These are phyloP conservation scores for Etheostoma cragini DNA, from an alignment of 2,113 vertebrate species.

Conservation along the genomic window DNA sequence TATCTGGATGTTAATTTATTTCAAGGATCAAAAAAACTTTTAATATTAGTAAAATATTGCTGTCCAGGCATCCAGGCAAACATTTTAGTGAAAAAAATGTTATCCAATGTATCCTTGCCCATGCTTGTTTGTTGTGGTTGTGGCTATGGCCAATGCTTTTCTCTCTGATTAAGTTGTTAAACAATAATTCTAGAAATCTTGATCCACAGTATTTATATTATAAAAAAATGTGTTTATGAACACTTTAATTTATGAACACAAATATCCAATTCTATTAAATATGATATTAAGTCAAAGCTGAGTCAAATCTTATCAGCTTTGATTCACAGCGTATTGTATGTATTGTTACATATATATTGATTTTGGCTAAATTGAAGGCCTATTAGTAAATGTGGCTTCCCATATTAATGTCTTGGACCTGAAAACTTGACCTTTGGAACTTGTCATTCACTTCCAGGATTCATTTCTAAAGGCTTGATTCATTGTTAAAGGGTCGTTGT, in stretches of 20 bases:
- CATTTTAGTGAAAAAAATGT: too few species aligned
- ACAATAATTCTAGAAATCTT: background rate
- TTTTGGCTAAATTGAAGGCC: background rate
- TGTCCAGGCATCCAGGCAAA: background rate
- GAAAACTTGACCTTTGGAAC: background rate
- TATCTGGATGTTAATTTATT: background rate
- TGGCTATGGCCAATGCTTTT: background rate
- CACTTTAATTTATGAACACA: background rate
- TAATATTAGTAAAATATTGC: background rate
- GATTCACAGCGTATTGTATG: background rate
- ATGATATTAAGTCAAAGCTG: background rate
- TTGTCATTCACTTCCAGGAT: background rate
- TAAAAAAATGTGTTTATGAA: background rate
- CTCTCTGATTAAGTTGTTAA: background rate
- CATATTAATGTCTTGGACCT: background rate
- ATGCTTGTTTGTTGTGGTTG: background rate
- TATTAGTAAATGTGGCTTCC: background rate
- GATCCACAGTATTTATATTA: background rate
- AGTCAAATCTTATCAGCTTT: background rate
- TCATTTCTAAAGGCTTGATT: background rate
- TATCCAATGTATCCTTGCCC: background rate
- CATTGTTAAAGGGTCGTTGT: background rate
- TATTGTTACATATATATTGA: background rate
- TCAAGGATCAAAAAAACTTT: conserved; percentile 1
- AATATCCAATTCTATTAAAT: background rate